phyloP scores from a whole-genome alignment of 2,797 vertebrate species.

The Cyclopterus lumpus region DNA sequence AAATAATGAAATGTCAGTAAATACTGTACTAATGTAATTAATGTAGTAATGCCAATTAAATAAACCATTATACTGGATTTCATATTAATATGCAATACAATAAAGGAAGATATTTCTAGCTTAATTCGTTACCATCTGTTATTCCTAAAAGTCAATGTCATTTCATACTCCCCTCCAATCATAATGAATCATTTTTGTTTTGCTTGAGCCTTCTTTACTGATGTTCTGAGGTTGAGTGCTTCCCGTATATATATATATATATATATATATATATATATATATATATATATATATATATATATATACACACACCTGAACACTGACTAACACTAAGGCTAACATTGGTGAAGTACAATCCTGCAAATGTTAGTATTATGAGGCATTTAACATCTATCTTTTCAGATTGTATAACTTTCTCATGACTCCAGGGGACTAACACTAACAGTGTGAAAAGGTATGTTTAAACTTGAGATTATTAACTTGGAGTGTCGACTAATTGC shows the following conservation, averaged over 20 bases:
- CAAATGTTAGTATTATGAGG: not conserved
- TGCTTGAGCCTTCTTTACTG: not conserved
- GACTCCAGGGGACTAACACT: not conserved
- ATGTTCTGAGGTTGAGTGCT: conserved; percentile 6
- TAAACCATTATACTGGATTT: not conserved
- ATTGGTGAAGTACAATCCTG: not conserved
- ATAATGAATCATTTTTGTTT: conserved; percentile 7
- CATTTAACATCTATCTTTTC: not conserved
- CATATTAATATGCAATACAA: conserved; percentile 8
- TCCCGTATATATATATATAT: conserved; percentile 1
- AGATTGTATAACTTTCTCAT: not conserved
- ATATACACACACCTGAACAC: conserved; percentile 6
- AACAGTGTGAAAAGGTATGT: not conserved
- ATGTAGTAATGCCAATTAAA: not conserved
- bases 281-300: no score
- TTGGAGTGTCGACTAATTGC: conserved; percentile 2
- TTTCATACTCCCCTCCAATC: conserved; percentile 28
- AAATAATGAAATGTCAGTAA: not conserved
- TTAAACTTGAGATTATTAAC: not conserved
- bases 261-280: no score
- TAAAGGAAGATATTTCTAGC: not conserved
- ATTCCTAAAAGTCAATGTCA: conserved; percentile 36
- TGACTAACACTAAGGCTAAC: conserved; percentile 2
- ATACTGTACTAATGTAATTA: not conserved
- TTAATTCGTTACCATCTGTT: conserved; percentile 24